phyloP scores from a whole-genome alignment of 2,113 vertebrate genomes.

The Turnix velox region DNA sequence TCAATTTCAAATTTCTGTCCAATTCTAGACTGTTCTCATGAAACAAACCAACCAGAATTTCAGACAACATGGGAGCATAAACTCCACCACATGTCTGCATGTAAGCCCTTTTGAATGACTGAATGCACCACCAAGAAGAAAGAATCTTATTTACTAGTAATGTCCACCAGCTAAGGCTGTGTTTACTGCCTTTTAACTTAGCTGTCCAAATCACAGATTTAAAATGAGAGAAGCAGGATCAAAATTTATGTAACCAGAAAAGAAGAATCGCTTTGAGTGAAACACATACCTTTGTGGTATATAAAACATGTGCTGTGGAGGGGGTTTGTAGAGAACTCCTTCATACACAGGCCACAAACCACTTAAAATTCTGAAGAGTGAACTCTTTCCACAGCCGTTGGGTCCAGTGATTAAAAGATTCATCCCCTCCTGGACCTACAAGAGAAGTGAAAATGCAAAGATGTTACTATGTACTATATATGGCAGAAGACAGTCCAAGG shows the following conservation, averaged over 20 bases:
- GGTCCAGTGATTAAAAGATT: constrained; percentile 97
- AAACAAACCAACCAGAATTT: background rate
- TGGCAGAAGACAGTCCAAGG: background rate
- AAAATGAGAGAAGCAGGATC: background rate
- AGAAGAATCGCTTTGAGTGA: background rate
- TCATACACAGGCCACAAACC: constrained; percentile 96
- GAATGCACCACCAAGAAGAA: background rate
- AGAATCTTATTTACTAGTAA: background rate
- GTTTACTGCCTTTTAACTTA: background rate
- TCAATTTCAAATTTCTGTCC: background rate
- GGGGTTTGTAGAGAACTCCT: constrained; percentile 89
- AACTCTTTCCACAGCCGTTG: constrained; percentile 98
- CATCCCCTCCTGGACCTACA: constrained; percentile 93
- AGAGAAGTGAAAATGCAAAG: constrained; percentile 16
- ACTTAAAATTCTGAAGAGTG: constrained; percentile 94
- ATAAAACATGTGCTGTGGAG: constrained; percentile 96
- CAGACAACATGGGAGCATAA: background rate
- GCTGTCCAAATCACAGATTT: background rate
- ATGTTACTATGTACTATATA: background rate
- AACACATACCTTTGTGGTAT: constrained; percentile 92
- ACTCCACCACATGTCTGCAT: background rate
- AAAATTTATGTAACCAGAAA: background rate
- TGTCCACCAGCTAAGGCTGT: background rate
- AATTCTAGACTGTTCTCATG: background rate
- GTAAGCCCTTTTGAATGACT: background rate